Percentiles rank a stretch among this genome's conserved stretches.
Evolutionary conservation across 2,888 invertebrate genomes (phyloP).

Genomic region (Drosophila nr. perissopoda): DNA sequence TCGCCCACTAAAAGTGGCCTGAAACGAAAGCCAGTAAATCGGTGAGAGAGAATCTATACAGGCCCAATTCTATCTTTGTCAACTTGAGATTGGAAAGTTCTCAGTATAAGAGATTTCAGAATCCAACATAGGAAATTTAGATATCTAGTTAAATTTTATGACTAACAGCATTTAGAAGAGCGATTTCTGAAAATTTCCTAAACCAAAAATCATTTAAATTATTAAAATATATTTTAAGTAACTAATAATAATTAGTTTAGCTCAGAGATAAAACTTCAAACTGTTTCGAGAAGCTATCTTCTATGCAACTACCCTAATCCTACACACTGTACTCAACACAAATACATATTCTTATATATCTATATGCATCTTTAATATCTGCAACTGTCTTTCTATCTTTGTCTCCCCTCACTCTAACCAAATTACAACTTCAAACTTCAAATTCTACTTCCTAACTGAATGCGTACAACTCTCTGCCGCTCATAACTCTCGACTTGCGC

Average conservation of each 20-base stretch:
- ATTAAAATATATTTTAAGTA: neutral
- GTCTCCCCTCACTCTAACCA: conserved; percentile 2
- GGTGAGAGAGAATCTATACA: neutral
- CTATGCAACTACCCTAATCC: conserved; percentile 13
- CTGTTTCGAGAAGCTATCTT: conserved; percentile 14
- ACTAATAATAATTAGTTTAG: neutral
- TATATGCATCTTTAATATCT: conserved; percentile 12
- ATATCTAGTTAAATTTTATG: neutral
- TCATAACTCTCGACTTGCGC: conserved; percentile 59
- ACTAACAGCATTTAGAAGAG: neutral
- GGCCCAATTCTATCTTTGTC: too few relatives aligned
- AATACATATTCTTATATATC: neutral
- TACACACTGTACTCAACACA: conserved; percentile 24
- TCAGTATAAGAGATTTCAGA: neutral
- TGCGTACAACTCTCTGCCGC: conserved; percentile 54
- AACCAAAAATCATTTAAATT: neutral
- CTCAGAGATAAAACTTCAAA: neutral
- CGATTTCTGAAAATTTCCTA: neutral
- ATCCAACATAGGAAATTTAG: neutral
- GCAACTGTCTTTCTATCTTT: conserved; percentile 36
- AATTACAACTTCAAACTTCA: conserved; percentile 45
- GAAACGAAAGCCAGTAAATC: neutral
- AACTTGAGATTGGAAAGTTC: neutral
- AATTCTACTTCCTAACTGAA: conserved; percentile 41
- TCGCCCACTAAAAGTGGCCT: neutral